Evolutionary conservation across 2,797 vertebrate genomes (phyloP).

Genomic region (Presbytis comata): DNA sequence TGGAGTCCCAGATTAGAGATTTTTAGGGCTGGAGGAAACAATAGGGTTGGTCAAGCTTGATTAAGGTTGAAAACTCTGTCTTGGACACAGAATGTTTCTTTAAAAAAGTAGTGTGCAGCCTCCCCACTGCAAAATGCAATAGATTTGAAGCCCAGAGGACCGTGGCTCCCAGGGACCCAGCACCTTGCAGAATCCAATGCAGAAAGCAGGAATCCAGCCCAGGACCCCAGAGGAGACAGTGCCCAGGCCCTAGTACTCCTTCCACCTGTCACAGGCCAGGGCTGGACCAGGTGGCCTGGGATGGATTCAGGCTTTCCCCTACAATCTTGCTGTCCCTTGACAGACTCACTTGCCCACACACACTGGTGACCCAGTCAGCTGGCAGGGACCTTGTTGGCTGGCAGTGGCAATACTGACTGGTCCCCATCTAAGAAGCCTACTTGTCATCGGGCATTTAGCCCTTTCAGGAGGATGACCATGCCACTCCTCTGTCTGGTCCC

Average conservation of each 20-base stretch:
- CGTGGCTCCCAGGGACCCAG: neutral
- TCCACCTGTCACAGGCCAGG: neutral
- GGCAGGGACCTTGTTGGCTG: neutral
- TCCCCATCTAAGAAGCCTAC: neutral
- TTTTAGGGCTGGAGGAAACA: neutral
- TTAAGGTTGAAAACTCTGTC: neutral
- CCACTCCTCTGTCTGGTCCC: neutral
- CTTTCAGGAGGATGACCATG: neutral
- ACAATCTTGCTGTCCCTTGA: no score
- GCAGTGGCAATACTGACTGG: neutral
- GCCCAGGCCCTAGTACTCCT: neutral
- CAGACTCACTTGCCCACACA: neutral
- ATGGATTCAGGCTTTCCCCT: accelerated
- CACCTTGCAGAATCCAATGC: neutral
- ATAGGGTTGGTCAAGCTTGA: neutral
- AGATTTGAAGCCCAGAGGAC: neutral
- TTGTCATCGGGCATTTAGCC: neutral
- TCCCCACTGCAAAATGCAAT: neutral
- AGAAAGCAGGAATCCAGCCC: neutral
- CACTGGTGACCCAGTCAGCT: accelerated
- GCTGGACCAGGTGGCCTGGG: neutral
- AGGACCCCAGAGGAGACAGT: neutral
- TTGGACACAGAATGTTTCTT: neutral
- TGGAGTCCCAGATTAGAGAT: neutral
- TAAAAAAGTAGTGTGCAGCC: neutral